Conservation (phyloP, 2,888 invertebrate species). For the Agriopis leucophaearia region DNA sequence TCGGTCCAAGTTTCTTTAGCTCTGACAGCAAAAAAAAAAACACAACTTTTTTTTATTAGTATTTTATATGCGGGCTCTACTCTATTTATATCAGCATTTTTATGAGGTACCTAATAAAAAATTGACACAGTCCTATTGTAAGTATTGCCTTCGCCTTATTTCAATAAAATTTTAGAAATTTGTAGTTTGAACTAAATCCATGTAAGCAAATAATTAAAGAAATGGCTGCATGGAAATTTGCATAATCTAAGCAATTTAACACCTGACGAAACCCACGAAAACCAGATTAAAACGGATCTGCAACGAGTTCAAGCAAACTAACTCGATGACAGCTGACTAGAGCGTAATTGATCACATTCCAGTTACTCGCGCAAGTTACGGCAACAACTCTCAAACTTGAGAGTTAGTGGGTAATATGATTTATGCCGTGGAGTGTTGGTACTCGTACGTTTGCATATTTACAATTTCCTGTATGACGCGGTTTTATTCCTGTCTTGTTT, state of each 20-base stretch:
- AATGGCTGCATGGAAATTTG: no score
- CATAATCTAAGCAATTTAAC: neutral
- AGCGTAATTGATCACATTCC: conserved; percentile 31
- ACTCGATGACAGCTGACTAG: conserved; percentile 19
- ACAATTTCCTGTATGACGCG: neutral
- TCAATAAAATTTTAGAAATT: no score
- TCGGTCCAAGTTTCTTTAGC: neutral
- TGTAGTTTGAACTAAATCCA: no score
- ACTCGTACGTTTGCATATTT: conserved; percentile 3
- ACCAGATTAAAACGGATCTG: conserved; percentile 13
- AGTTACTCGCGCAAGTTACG: conserved; percentile 20
- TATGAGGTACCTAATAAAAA: no score
- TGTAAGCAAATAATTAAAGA: no score
- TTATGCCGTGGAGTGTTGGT: neutral
- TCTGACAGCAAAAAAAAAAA: no score
- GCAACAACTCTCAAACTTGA: conserved; percentile 18
- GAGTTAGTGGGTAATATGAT: conserved; percentile 8
- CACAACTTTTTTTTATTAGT: no score
- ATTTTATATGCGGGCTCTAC: no score
- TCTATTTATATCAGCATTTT: no score
- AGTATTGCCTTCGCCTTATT: no score
- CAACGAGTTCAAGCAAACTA: conserved; percentile 1
- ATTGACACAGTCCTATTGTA: no score
- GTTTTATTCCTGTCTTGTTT: no score
- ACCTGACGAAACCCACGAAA: neutral